Conservation (phyloP, 2,113 vertebrate species). For the Todiramphus saurophagus region DNA sequence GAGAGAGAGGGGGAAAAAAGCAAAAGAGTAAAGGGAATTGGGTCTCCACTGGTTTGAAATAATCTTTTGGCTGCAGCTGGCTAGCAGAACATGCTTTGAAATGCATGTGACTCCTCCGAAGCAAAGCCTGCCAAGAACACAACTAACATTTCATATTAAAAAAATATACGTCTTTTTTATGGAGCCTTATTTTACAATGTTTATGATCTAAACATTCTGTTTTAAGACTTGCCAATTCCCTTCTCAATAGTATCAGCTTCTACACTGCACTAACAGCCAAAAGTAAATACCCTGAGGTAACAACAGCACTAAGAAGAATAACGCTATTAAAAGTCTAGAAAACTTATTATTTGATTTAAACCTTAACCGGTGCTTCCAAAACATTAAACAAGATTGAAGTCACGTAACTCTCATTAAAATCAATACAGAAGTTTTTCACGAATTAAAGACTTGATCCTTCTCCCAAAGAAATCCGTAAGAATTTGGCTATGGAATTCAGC, state of each 20-base stretch:
- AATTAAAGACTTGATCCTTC: not conserved
- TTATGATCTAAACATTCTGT: constrained; percentile 57
- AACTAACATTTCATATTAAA: constrained; percentile 54
- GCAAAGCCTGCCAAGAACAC: constrained; percentile 45
- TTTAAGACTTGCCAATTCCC: constrained; percentile 43
- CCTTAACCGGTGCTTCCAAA: not conserved
- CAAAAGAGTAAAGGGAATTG: not conserved
- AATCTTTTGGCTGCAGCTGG: constrained; percentile 26
- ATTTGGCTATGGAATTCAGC: not conserved
- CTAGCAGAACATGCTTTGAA: constrained; percentile 16
- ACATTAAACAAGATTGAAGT: constrained; percentile 7
- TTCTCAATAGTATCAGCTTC: constrained; percentile 38
- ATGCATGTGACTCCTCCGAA: constrained; percentile 6
- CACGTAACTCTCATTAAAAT: constrained; percentile 34
- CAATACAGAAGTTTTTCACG: not conserved
- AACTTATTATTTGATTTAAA: constrained; percentile 38
- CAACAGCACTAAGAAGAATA: constrained; percentile 24
- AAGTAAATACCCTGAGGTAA: constrained; percentile 42
- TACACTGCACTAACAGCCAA: constrained; percentile 15
- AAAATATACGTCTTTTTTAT: constrained; percentile 19
- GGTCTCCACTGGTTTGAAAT: constrained; percentile 30
- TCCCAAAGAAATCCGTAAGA: not conserved
- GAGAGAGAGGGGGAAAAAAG: not conserved
- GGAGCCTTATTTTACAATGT: constrained; percentile 43
- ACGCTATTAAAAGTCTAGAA: not conserved